phyloP scores from a whole-genome alignment of 2,113 vertebrate species.

The Antechinus flavipes region DNA sequence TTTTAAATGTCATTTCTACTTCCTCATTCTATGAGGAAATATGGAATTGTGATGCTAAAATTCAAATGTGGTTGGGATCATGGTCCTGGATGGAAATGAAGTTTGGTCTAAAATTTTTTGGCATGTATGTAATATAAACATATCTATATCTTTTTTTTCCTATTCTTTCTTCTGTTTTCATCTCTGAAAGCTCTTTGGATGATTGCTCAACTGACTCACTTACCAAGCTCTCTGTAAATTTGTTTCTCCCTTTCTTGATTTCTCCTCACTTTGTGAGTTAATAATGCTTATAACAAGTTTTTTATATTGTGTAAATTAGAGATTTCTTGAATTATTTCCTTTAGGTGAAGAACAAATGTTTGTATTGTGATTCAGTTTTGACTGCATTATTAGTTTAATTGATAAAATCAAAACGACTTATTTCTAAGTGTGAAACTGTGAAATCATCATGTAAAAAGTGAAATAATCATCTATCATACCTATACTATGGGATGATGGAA shows the following conservation, averaged over 20 bases:
- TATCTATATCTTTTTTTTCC: neutral
- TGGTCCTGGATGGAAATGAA: neutral
- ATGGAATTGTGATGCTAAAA: neutral
- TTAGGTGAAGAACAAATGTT: neutral
- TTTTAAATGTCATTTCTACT: neutral
- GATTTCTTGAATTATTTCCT: constrained; percentile 11
- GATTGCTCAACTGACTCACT: neutral
- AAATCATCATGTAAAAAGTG: constrained; percentile 12
- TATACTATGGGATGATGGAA: neutral
- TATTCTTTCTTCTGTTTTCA: neutral
- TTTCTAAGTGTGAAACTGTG: neutral
- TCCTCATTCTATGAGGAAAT: neutral
- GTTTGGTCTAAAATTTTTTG: neutral
- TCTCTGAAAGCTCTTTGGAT: neutral
- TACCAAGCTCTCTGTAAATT: neutral
- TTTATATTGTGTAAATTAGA: constrained; percentile 48
- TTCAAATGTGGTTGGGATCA: neutral
- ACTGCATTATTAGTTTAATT: neutral
- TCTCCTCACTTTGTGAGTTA: neutral
- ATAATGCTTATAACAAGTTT: neutral
- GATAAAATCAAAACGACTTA: neutral
- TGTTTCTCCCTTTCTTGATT: neutral
- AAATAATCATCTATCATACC: neutral
- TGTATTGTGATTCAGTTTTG: neutral
- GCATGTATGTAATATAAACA: neutral